phyloP scores from a whole-genome alignment of 2,797 vertebrate genomes.

The Phataginus tetradactyla region DNA sequence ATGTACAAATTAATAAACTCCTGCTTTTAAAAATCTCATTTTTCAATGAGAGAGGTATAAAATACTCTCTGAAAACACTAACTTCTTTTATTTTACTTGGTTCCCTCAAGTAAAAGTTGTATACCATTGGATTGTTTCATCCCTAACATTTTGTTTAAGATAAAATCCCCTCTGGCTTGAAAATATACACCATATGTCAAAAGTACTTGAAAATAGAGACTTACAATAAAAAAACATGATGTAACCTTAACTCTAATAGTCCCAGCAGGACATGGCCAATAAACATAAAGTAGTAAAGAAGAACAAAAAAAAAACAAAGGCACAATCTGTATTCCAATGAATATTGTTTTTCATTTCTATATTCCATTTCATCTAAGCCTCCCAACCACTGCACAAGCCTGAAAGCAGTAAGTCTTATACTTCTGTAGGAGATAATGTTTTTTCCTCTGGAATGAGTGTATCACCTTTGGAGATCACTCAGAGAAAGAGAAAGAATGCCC shows the following conservation, averaged over 20 bases:
- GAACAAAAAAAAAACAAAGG: neutral
- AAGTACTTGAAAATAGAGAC: constrained; percentile 61
- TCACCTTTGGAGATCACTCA: neutral
- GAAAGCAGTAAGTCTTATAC: constrained; percentile 7
- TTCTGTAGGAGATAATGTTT: neutral
- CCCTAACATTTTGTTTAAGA: constrained; percentile 55
- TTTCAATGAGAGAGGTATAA: neutral
- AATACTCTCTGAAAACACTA: neutral
- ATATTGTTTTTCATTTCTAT: constrained; percentile 24
- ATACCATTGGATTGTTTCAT: neutral
- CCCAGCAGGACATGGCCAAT: constrained; percentile 25
- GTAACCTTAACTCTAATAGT: constrained; percentile 22
- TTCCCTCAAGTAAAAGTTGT: constrained; percentile 50
- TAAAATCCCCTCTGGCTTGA: constrained; percentile 56
- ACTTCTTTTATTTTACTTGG: constrained; percentile 36
- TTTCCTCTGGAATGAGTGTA: neutral
- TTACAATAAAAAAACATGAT: constrained; percentile 48
- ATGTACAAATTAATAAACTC: neutral
- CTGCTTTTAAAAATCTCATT: neutral
- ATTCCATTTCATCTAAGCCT: neutral
- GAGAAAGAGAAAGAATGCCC: neutral
- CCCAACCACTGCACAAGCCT: neutral
- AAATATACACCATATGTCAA: constrained; percentile 40
- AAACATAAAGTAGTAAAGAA: constrained; percentile 2
- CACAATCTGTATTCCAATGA: constrained; percentile 26